Evolutionary conservation across 2,888 invertebrate genomes (phyloP), one percentile per base, ranked within the genome.

Genomic region (Anarsia innoxiella): DNA sequence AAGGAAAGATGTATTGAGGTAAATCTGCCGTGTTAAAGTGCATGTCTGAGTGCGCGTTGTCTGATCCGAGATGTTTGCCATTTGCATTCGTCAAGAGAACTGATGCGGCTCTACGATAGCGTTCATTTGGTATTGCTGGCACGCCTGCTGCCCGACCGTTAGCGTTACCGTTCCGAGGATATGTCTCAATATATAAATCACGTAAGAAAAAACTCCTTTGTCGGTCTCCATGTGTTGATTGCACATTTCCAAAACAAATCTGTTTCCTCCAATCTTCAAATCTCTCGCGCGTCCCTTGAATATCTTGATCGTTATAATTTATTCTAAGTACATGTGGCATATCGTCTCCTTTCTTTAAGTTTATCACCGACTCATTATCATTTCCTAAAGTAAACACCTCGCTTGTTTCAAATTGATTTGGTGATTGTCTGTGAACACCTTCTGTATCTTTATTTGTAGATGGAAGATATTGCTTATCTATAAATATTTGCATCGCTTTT

Each of bases 161-260:
- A 80, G 58, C 61, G 58, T 72, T 74, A 74, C 78, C 69, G 75
- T 76, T 79, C 61, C 61, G 72, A 72, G 72, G 70, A 73, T 71
- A 71, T 68, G 72, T 67, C 73, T 76, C 77, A 66, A 72, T 75
- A 78, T 68, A 76, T 73, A 76, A 72, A 76, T 76, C 79, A 74
- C 74, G 77, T 74, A 71, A 66, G 58, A 66, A 70, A 66, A 66
- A 69, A 64, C 62, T 69, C 57, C 67, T 74, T 76, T 77, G 70
- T 72, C 71, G 76, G 72, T 65, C 66, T 58, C 48, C 53, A 56
- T 56, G 60, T 44, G 54, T 49, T 46, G 61, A 62, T 63, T 64
- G 67, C 54, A 73, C 60, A 69, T 72, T 65, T 61, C 63, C 63
- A 54, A 67, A 67, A 70, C 57, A 50, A 60, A 62, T 49, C 48